Evolutionary conservation across 2,797 vertebrate species (phyloP), one percentile per base, ranked within the genome.

Genomic region (Glossophaga mutica): DNA sequence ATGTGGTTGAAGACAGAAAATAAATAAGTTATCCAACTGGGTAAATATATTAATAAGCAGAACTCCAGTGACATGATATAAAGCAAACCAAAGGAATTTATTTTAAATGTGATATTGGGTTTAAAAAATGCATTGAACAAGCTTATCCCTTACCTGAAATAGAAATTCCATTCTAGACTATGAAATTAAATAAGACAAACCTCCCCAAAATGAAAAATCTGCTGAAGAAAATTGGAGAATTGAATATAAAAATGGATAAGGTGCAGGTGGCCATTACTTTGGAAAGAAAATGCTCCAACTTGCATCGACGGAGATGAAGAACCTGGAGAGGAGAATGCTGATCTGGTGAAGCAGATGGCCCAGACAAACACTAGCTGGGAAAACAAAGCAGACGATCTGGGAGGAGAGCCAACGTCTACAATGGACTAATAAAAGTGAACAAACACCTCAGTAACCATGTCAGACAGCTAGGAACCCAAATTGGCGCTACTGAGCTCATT

Each of bases 381-480:
- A 97, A 97, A 97, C 95, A 95, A 97, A 97, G 95, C 79, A 71
- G 79, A 34, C 46, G 82, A 85, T 95, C 97, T 94, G 97, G 97
- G 97, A 97, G 52, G 65, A 90, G 52, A 97, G 97, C 97, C 96
- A 97, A 67, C 76, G 71, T 81, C 92, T 59, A 95, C 76, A 82
- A 95, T 76, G 83, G 95, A 85, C 95, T 96, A 96, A 97, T 91
- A 96, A 96, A 95, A 96, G 46, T 0, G 15, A 97, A 70, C 73
- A 96, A 94, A 90, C 78, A 96, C 95, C 92, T 91, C 8, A 5
- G 88, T 77, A 96, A 92, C 92, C 55, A 1, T 89, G 74, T 94
- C 59, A 52, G 46, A 93, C 71, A 84, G 88, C 84, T 84, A 94
- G 88, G 87, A 94, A 91, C 81, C 48, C 0, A 18, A 92, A 68